A percentile compares a stretch with the other conserved stretches of the same genome.
These are phyloP conservation scores for Sinocyclocheilus rhinocerous DNA, from an alignment of 2,113 vertebrate genomes.

Conservation along the genomic window DNA sequence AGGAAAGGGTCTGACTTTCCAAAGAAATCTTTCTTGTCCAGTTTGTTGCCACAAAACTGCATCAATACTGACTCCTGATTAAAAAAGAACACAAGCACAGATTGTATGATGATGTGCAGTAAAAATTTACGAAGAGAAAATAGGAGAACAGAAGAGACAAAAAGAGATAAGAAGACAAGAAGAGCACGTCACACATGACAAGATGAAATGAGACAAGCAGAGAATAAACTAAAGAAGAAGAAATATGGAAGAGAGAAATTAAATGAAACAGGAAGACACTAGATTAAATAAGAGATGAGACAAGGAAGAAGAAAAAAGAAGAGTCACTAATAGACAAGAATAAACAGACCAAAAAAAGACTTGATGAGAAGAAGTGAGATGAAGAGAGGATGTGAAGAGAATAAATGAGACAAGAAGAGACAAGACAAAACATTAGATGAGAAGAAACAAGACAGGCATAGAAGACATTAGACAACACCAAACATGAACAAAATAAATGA, in stretches of 20 bases:
- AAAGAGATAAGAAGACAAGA: too few relatives aligned
- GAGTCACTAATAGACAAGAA: not conserved
- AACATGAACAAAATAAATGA: too few relatives aligned
- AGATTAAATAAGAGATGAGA: not conserved
- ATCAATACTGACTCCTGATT: slow-evolving; percentile 87
- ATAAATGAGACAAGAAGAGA: too few relatives aligned
- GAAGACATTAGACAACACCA: too few relatives aligned
- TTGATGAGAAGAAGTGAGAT: not conserved
- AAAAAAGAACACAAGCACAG: not conserved
- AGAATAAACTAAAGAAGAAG: too few relatives aligned
- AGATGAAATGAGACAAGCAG: not conserved
- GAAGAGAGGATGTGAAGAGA: too few relatives aligned
- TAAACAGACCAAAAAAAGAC: not conserved
- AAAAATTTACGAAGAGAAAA: not conserved
- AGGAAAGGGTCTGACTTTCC: slow-evolving; percentile 92
- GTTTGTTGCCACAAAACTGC: slow-evolving; percentile 90
- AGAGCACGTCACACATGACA: not conserved
- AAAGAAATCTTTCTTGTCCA: slow-evolving; percentile 94
- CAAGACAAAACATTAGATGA: too few relatives aligned
- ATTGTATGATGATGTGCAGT: not conserved
- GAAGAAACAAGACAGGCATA: too few relatives aligned
- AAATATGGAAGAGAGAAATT: not conserved
- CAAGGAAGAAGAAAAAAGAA: not conserved
- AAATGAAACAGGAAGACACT: not conserved
- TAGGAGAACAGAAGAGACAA: not conserved